Conservation (phyloP, 2,797 vertebrate species). For the Bucorvus abyssinicus region DNA sequence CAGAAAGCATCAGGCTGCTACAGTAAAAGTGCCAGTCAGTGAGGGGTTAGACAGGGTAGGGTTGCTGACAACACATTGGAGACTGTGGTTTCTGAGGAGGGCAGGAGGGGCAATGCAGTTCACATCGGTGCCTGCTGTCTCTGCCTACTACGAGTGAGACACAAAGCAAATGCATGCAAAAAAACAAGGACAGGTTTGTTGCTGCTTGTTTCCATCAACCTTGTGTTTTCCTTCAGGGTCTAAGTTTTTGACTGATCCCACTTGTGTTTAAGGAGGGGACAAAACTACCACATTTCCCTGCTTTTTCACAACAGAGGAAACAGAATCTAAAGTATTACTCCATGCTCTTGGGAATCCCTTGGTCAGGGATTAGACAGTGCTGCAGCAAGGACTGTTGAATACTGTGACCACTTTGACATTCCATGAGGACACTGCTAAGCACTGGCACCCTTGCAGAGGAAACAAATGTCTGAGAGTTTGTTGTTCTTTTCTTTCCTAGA, state of each 20-base stretch:
- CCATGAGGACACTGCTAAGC: background rate
- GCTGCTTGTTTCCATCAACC: background rate
- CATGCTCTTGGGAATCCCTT: background rate
- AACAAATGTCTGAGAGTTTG: background rate
- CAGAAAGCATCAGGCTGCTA: background rate
- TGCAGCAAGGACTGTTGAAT: background rate
- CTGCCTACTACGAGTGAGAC: background rate
- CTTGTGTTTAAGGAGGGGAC: accelerated
- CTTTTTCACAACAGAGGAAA: background rate
- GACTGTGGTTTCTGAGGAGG: background rate
- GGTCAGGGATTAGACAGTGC: background rate
- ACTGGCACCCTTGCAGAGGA: background rate
- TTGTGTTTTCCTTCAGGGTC: background rate
- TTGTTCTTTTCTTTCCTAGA: conserved; percentile 60
- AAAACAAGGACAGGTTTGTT: background rate
- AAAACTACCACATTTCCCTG: background rate
- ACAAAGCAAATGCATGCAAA: background rate
- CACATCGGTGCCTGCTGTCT: background rate
- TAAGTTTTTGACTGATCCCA: background rate
- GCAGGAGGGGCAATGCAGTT: background rate
- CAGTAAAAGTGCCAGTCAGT: background rate
- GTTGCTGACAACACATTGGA: background rate
- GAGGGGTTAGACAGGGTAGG: background rate
- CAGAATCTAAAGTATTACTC: background rate
- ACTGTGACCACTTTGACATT: background rate